Conservation (phyloP, 2,113 vertebrate genomes). For the Sigmodon hispidus region DNA sequence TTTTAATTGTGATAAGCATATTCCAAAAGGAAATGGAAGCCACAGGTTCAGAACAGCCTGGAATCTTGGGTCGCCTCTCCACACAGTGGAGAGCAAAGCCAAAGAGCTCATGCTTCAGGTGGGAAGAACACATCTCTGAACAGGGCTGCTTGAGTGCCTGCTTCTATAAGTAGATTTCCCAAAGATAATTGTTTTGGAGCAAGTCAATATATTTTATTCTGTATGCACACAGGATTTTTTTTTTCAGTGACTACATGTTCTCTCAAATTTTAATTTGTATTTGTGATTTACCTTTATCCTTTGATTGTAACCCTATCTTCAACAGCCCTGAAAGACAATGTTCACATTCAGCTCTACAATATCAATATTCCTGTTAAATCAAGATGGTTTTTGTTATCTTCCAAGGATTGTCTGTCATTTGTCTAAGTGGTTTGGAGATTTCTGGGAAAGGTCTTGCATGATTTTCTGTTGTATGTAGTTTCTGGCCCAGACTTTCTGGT, state of each 20-base stretch:
- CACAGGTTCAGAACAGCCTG: background rate
- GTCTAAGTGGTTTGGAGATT: background rate
- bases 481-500: no score
- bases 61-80: background rate
- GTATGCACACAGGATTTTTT: constrained; percentile 71
- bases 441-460: background rate
- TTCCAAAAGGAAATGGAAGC: constrained; percentile 4
- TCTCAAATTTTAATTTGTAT: constrained; percentile 56
- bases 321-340: background rate
- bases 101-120: constrained; percentile 47
- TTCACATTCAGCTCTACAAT: background rate
- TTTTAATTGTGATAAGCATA: constrained; percentile 32
- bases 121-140: constrained; percentile 68
- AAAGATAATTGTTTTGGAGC: constrained; percentile 75
- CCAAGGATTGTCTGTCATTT: background rate
- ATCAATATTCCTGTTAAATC: background rate
- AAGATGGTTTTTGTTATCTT: constrained; percentile 13
- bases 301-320: constrained; percentile 13
- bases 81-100: constrained; percentile 35
- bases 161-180: constrained; percentile 70
- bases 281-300: constrained; percentile 12
- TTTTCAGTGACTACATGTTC: constrained; percentile 82
- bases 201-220: constrained; percentile 68
- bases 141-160: constrained; percentile 72
- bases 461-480: no score